Evolutionary conservation across 2,113 vertebrate genomes (phyloP), one percentile per base, ranked within the genome.

Genomic region (Oplegnathus fasciatus): DNA sequence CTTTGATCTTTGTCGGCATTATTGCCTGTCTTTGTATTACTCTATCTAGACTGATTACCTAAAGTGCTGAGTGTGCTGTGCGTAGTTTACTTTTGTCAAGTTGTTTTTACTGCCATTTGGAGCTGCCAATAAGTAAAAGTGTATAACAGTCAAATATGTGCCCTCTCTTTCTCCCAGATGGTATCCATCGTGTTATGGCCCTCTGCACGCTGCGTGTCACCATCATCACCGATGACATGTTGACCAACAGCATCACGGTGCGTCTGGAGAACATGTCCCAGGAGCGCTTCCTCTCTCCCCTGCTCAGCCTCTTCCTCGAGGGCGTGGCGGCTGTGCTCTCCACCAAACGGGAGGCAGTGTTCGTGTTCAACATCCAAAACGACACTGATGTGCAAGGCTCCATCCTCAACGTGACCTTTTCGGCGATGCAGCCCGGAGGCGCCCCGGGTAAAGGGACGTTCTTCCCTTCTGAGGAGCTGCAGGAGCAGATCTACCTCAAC

Each of bases 191-290:
- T 0, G 96, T 97, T 4, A 94, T 92, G 0, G 97, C 98, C 0
- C 87, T 93, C 40, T 99, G 98, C 90, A 98, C 97, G 0, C 95
- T 99, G 85, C 96, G 98, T 0, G 98, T 99, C 82, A 97, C 97
- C 89, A 97, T 99, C 95, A 99, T 99, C 94, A 99, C 98, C 0
- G 98, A 99, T 0, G 98, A 99, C 94, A 99, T 99, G 98, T 91
- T 99, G 78, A 99, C 97, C 84, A 98, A 99, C 96, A 99, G 98
- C 95, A 99, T 99, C 96, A 99, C 98, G 0, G 98, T 99, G 50
- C 97, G 98, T 0, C 95, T 99, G 94, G 98, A 99, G 93, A 98
- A 99, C 95, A 98, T 99, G 98, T 99, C 98, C 0, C 98, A 99
- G 96, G 98, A 99, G 94, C 95, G 94, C 86, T 99, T 99, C 92